Percentiles rank a stretch among this genome's conserved stretches.
These are phyloP conservation scores for Agrochola lota DNA, from an alignment of 2,888 invertebrate genomes.

Conservation along the genomic window DNA sequence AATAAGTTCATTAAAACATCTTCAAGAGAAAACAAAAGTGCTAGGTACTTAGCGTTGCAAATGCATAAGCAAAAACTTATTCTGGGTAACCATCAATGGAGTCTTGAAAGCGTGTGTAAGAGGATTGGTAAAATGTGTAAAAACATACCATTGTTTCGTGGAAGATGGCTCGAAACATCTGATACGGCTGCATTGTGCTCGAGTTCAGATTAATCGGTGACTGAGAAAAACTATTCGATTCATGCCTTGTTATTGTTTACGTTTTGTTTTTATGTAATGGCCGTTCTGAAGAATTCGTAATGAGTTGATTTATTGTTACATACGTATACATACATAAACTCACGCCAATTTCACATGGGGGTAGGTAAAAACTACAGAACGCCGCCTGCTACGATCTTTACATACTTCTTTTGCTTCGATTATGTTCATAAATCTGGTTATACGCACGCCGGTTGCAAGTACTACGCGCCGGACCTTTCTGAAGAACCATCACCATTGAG, in stretches of 20 bases:
- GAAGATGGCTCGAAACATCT: conserved; percentile 45
- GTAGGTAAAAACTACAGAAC: neutral
- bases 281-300: neutral
- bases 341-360: neutral
- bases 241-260: conserved; percentile 30
- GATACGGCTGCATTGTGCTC: conserved; percentile 54
- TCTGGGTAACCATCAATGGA: conserved; percentile 70
- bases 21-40: conserved; percentile 63
- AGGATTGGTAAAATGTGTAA: conserved; percentile 67
- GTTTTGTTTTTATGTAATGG: conserved; percentile 30
- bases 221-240: conserved; percentile 28
- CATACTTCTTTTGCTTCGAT: neutral
- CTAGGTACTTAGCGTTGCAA: conserved; percentile 28
- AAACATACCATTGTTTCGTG: conserved; percentile 70
- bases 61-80: conserved; percentile 69
- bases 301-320: neutral
- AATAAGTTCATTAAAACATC: conserved; percentile 54
- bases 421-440: neutral
- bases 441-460: no score
- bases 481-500: no score
- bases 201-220: conserved; percentile 29
- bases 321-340: neutral
- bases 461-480: no score
- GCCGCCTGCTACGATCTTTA: neutral
- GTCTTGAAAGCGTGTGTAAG: conserved; percentile 80